phyloP scores from a whole-genome alignment of 2,888 invertebrate species.

The Tetramorium bicarinatum region DNA sequence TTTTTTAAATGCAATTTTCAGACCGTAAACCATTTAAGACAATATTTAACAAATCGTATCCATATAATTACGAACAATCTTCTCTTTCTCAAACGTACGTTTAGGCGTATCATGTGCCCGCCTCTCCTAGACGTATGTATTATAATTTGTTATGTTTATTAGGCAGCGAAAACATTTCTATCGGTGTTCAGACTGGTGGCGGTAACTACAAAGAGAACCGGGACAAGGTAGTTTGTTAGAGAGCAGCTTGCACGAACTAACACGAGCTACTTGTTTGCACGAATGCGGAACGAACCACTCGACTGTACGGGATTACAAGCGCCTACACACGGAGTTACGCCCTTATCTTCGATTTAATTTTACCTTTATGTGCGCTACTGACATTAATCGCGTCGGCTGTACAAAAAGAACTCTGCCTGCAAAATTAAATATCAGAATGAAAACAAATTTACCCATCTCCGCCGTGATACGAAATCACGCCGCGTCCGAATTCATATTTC shows the following conservation, averaged over 20 bases:
- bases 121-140: slow-evolving; percentile 69
- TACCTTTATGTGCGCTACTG: slow-evolving; percentile 48
- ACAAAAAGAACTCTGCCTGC: slow-evolving; percentile 31
- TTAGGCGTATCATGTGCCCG: slow-evolving; percentile 54
- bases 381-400: slow-evolving; percentile 51
- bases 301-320: slow-evolving; percentile 69
- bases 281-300: slow-evolving; percentile 68
- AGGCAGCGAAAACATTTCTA: slow-evolving; percentile 75
- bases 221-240: slow-evolving; percentile 76
- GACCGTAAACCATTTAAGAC: slow-evolving; percentile 65
- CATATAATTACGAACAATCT: slow-evolving; percentile 13
- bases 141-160: slow-evolving; percentile 77
- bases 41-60: slow-evolving; percentile 62
- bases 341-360: slow-evolving; percentile 65
- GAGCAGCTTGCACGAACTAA: slow-evolving; percentile 75
- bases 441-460: slow-evolving; percentile 16
- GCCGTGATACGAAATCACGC: not conserved
- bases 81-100: slow-evolving; percentile 62
- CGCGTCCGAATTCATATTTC: not conserved
- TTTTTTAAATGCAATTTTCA: slow-evolving; percentile 26
- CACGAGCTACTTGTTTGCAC: slow-evolving; percentile 77
- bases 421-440: slow-evolving; percentile 41
- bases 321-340: slow-evolving; percentile 49
- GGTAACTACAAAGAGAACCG: slow-evolving; percentile 73
- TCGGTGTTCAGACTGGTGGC: slow-evolving; percentile 71